phyloP scores from a whole-genome alignment of 2,797 vertebrate species.

The Ambastaia sidthimunki region DNA sequence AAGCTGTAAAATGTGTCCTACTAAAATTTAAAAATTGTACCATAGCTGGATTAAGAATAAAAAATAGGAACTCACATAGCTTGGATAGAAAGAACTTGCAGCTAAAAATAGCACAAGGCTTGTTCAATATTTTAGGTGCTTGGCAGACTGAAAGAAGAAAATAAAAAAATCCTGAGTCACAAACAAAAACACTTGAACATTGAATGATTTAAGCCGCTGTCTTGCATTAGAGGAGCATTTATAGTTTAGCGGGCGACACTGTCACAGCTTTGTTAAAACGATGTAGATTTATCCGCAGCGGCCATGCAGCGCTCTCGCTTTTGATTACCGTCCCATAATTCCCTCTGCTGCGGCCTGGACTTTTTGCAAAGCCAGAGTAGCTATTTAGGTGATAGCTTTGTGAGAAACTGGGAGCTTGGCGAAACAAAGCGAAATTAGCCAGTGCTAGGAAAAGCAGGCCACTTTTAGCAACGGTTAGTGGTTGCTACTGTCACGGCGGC shows the following conservation, averaged over 20 bases:
- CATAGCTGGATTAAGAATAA: conserved; percentile 29
- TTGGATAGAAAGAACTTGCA: conserved; percentile 36
- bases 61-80: conserved; percentile 20
- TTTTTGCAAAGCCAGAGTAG: background rate
- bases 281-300: background rate
- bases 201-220: conserved; percentile 31
- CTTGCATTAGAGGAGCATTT: conserved; percentile 41
- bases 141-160: conserved; percentile 55
- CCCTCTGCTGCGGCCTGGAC: background rate
- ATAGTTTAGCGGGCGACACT: conserved; percentile 30
- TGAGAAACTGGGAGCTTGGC: conserved; percentile 8
- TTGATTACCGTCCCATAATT: background rate
- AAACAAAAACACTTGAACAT: conserved; percentile 56
- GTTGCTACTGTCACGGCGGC: conserved; percentile 39
- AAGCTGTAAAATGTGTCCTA: conserved; percentile 18
- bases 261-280: conserved; percentile 6
- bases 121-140: conserved; percentile 75
- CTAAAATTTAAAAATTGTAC: conserved; percentile 36
- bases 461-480: conserved; percentile 47
- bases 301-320: background rate
- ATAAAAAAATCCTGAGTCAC: conserved; percentile 47
- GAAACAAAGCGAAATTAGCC: conserved; percentile 46
- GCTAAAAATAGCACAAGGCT: conserved; percentile 70
- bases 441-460: conserved; percentile 40
- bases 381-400: background rate